Evolutionary conservation across 2,113 vertebrate species (phyloP).

Genomic region (Himantopus leucocephalus): DNA sequence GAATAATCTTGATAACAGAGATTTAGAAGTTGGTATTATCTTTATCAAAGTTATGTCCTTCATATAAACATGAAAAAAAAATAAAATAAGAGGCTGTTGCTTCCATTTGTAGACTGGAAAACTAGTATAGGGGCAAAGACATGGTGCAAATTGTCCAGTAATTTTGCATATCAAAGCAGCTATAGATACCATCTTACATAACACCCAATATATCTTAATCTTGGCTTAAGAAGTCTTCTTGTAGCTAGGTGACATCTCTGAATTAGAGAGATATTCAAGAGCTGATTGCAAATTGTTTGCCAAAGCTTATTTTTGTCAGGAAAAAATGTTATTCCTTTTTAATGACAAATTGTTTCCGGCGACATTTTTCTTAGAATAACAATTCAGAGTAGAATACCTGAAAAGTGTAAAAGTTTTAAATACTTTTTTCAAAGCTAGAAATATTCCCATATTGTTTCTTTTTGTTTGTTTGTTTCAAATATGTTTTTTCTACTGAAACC

Average conservation of each 20-base stretch:
- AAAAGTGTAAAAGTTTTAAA: background rate
- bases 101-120: background rate
- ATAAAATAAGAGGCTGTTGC: background rate
- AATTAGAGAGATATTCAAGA: background rate
- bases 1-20: background rate
- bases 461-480: background rate
- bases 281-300: background rate
- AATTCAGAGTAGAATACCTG: background rate
- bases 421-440: background rate
- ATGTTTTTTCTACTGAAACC: background rate
- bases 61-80: background rate
- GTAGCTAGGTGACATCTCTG: background rate
- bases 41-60: background rate
- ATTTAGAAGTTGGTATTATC: background rate
- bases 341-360: background rate
- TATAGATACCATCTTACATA: background rate
- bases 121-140: background rate
- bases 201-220: background rate
- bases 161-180: background rate
- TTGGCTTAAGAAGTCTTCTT: background rate
- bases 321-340: background rate
- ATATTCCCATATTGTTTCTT: background rate
- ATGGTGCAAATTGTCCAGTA: background rate
- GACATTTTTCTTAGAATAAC: background rate
- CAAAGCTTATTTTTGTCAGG: background rate